Percentiles rank a stretch among this genome's conserved stretches.
Evolutionary conservation across 2,888 invertebrate genomes (phyloP).

Genomic region (Nemotelus nigrinus): DNA sequence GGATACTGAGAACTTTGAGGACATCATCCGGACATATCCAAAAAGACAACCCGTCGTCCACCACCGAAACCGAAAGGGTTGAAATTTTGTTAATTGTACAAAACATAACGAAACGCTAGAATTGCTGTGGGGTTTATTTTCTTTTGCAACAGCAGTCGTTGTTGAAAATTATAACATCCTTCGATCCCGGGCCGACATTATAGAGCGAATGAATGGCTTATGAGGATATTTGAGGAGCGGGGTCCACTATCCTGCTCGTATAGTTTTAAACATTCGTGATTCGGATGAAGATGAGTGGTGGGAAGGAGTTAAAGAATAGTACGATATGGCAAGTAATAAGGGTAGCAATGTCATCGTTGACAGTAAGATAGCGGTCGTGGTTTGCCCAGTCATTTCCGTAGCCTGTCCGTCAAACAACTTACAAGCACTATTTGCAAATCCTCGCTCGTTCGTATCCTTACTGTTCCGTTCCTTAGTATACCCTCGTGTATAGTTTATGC

Average conservation of each 20-base stretch:
- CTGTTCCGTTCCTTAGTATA: conserved; percentile 13
- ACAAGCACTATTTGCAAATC: conserved; percentile 12
- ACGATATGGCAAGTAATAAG: conserved; percentile 37
- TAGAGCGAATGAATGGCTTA: neutral
- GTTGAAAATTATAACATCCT: conserved; percentile 25
- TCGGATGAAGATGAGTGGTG: neutral
- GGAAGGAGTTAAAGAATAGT: conserved; percentile 9
- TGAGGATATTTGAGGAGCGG: neutral
- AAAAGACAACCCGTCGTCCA: conserved; percentile 30
- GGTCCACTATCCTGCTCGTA: conserved; percentile 27
- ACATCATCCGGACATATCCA: conserved; percentile 32
- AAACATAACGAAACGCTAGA: conserved; percentile 42
- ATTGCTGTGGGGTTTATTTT: conserved; percentile 31
- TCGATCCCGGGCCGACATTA: neutral
- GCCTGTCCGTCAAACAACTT: conserved; percentile 42
- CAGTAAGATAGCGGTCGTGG: conserved; percentile 44
- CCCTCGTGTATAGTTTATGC: conserved; percentile 43
- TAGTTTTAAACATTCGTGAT: conserved; percentile 23
- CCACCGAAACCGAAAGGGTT: conserved; percentile 45
- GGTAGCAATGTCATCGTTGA: conserved; percentile 37
- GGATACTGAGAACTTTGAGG: conserved; percentile 38
- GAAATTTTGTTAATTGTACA: conserved; percentile 45
- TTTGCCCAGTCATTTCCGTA: conserved; percentile 40
- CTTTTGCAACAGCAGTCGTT: conserved; percentile 19
- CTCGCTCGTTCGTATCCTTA: conserved; percentile 2